These are phyloP conservation scores for Drosophila aff. DNA, from an alignment of 1,140 invertebrate species.

Conservation along the genomic window DNA sequence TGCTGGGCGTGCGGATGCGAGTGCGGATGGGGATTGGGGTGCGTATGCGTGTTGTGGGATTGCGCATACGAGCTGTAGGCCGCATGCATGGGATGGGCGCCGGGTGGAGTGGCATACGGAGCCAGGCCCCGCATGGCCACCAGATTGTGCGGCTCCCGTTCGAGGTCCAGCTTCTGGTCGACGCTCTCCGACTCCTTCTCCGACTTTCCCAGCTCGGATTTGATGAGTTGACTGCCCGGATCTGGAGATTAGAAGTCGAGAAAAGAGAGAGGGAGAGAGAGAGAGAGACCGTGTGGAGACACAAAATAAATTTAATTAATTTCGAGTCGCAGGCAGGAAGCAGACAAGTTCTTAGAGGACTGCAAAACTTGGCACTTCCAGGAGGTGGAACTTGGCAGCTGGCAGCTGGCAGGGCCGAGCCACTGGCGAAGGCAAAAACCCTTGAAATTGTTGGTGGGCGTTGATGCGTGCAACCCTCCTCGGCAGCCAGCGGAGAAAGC, in stretches of 20 bases:
- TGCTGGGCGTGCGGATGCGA: slow-evolving; percentile 50
- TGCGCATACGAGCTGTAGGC: slow-evolving; percentile 65
- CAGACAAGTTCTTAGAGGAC: slow-evolving; percentile 74
- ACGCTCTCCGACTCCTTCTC: slow-evolving; percentile 85
- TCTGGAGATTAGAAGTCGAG: slow-evolving; percentile 59
- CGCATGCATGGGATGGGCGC: slow-evolving; percentile 54
- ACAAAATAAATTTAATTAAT: slow-evolving; percentile 81
- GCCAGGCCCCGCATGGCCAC: slow-evolving; percentile 63
- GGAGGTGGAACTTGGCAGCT: slow-evolving; percentile 58
- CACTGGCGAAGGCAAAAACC: slow-evolving; percentile 60
- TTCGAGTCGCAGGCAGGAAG: slow-evolving; percentile 72
- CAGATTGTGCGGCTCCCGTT: slow-evolving; percentile 87
- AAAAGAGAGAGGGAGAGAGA: not conserved
- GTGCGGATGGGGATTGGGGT: slow-evolving; percentile 32
- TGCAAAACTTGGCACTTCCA: slow-evolving; percentile 59
- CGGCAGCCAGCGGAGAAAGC: slow-evolving; percentile 62
- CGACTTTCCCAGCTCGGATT: slow-evolving; percentile 88
- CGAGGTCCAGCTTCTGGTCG: slow-evolving; percentile 87
- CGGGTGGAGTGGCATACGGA: slow-evolving; percentile 56
- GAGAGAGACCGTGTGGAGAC: slow-evolving; percentile 36
- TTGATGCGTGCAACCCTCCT: slow-evolving; percentile 83
- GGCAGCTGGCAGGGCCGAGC: slow-evolving; percentile 40
- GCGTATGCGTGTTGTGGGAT: slow-evolving; percentile 49
- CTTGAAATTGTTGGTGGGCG: slow-evolving; percentile 81
- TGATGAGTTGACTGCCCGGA: slow-evolving; percentile 70